Percentiles rank a stretch among this genome's conserved stretches.
phyloP scores from a whole-genome alignment of 2,113 vertebrate species.

The Bucco capensis region DNA sequence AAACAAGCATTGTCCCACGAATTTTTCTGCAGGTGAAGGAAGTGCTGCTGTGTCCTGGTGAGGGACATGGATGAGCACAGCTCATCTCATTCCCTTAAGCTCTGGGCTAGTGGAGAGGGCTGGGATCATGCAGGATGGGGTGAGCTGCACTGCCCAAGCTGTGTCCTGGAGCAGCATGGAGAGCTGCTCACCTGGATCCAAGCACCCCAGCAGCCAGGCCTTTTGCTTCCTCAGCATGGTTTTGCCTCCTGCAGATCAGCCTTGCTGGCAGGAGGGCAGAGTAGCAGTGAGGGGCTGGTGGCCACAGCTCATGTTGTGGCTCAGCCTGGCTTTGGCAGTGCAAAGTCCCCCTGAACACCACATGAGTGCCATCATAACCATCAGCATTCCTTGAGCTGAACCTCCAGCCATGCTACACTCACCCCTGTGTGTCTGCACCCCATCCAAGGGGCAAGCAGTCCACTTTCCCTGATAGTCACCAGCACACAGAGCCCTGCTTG shows the following conservation, averaged over 20 bases:
- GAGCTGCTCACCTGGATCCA: fast-evolving
- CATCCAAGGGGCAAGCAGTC: fast-evolving
- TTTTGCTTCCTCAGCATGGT: neutral
- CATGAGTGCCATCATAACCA: fast-evolving
- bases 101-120: neutral
- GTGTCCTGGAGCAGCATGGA: fast-evolving
- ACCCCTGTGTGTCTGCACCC: fast-evolving
- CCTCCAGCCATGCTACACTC: fast-evolving
- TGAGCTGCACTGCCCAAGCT: neutral
- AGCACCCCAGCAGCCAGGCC: neutral
- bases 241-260: neutral
- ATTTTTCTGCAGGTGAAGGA: neutral
- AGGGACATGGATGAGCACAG: neutral
- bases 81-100: neutral
- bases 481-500: neutral
- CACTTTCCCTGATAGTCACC: neutral
- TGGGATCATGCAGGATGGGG: neutral
- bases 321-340: neutral
- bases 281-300: neutral
- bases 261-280: neutral
- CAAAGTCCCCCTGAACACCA: neutral
- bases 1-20: fast-evolving
- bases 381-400: fast-evolving
- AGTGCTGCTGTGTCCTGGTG: neutral
- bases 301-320: fast-evolving